Base-by-base conservation (phyloP, 2,113 vertebrate species). In the Pelodiscus sinensis region DNA sequence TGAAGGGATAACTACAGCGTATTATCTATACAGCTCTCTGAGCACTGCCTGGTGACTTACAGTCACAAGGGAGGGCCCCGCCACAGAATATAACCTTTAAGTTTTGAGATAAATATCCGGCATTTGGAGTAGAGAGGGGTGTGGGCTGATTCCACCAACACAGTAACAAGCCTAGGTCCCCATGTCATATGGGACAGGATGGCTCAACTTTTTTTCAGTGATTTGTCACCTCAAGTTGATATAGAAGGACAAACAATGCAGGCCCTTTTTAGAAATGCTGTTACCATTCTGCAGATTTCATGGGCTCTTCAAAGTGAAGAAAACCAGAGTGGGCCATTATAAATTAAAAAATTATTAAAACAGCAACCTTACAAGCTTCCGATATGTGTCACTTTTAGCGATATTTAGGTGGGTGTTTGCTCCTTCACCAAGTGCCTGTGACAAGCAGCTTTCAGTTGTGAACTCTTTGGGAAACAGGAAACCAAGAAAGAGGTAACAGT, bases 401-500 rank as follows among this genome's bases (percentile, higher is more conserved):
- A 27, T 4, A 21, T 3, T 73, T 22, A 73, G 35, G 24, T 11
- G 19, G 22, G 21, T 75, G 8, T 7, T 25, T 55, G 54, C 44
- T 29, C 54, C 77, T 78, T 71, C 35, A 13, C 0, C 0, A 55
- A 51, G 3, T 24, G 71, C 50, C 38, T 82, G 22, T 0, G 24
- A 18, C 29, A 19, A 55, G 52, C 3, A 24, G 35, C 24, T 5
- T 58, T 9, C 54, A 0, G 27, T 7, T 79, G 79, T 21, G 31
- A 68, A 52, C 51, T 44, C 25, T 38, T 68, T 77, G 0, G 1
- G 14, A 4, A 56, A 71, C 0, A 6, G 1, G 38, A 68, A 18
- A 77, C 38, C 5, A 0, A 54, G 78, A 65, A 84, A 44, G 9
- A 75, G 89, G 0, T 16, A 51, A 1, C n/a, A 19, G 50, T 8